Evolutionary conservation across 2,888 invertebrate species (phyloP).

Genomic region (Sturmia bella): DNA sequence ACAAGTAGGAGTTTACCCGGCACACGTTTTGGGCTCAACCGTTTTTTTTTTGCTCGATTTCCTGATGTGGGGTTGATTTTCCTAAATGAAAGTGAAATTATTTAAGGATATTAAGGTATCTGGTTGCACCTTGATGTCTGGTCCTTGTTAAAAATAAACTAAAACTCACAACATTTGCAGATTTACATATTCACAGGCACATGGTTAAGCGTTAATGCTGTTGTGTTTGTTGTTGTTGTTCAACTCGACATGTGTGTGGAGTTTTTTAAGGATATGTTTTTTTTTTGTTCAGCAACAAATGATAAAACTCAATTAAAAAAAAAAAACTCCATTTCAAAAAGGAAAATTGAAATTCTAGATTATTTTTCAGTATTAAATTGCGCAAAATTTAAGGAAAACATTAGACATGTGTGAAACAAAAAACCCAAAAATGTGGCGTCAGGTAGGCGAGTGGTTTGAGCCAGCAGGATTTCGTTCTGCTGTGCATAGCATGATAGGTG

Average conservation of each 20-base stretch:
- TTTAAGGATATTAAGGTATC: slow-evolving; percentile 67
- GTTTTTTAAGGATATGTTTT: slow-evolving; percentile 15
- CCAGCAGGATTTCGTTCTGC: no score
- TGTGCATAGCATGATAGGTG: no score
- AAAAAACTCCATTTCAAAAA: background rate
- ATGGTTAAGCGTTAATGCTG: background rate
- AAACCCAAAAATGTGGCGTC: background rate
- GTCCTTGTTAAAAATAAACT: slow-evolving; percentile 24
- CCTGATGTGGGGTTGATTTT: slow-evolving; percentile 29
- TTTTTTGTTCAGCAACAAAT: slow-evolving; percentile 36
- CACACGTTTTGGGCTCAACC: slow-evolving; percentile 64
- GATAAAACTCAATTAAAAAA: slow-evolving; percentile 37
- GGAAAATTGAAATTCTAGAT: slow-evolving; percentile 58
- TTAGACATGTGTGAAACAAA: slow-evolving; percentile 23
- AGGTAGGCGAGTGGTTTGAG: no score
- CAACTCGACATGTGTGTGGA: background rate
- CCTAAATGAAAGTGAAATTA: slow-evolving; percentile 39
- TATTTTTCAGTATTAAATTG: slow-evolving; percentile 36
- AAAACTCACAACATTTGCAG: slow-evolving; percentile 49
- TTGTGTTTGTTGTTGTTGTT: background rate
- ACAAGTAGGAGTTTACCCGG: slow-evolving; percentile 55
- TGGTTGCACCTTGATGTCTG: slow-evolving; percentile 62
- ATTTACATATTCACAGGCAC: slow-evolving; percentile 52
- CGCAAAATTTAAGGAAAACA: slow-evolving; percentile 18
- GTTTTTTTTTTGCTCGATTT: slow-evolving; percentile 45